phyloP scores from a whole-genome alignment of 92 coral and sea anemone species.

The Micromussa lordhowensis region DNA sequence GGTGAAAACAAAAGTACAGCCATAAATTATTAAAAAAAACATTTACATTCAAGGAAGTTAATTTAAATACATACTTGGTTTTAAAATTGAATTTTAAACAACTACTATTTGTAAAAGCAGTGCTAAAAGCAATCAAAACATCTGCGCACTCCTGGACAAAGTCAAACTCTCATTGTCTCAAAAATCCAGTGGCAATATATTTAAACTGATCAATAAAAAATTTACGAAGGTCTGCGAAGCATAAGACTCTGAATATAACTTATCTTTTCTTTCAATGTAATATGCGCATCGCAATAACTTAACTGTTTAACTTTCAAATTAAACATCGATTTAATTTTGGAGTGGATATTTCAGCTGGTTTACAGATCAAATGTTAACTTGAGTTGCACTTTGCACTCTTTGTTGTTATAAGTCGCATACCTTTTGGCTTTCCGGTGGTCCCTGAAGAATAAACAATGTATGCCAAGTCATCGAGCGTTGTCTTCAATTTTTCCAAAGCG shows the following conservation, averaged over 20 bases:
- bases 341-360: not conserved
- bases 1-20: not conserved
- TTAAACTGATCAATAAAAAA: not conserved
- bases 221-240: not conserved
- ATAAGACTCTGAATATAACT: too few relatives aligned
- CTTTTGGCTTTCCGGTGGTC: slow-evolving; percentile 90
- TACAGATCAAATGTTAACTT: not conserved
- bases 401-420: slow-evolving; percentile 20
- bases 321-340: not conserved
- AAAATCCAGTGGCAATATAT: not conserved
- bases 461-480: slow-evolving; percentile 76
- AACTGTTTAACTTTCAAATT: not conserved
- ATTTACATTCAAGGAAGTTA: not conserved
- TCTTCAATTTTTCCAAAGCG: slow-evolving; percentile 39
- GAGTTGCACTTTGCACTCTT: slow-evolving; percentile 16
- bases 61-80: not conserved
- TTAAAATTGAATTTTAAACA: not conserved
- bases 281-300: not conserved
- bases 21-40: not conserved
- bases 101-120: not conserved
- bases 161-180: not conserved
- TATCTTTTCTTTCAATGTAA: not conserved
- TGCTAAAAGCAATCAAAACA: not conserved
- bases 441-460: slow-evolving; percentile 92
- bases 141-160: too few relatives aligned